Percentiles rank a stretch among this genome's conserved stretches.
Conservation (phyloP, 1,140 invertebrate genomes). For the Eubasilissa regina region DNA sequence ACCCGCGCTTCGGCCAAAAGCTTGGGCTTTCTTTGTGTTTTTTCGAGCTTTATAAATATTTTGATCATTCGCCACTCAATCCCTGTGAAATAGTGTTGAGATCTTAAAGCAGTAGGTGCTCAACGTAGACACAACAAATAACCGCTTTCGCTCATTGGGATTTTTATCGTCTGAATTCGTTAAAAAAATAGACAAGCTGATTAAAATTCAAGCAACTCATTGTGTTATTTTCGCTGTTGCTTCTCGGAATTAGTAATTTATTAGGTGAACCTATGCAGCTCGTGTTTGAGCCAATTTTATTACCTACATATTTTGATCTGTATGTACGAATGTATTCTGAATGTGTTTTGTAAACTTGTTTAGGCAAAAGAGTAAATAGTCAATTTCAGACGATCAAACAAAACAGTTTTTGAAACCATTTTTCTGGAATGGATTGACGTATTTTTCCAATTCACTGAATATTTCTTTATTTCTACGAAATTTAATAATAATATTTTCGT, state of each 20-base stretch:
- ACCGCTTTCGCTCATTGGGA: constrained; percentile 2
- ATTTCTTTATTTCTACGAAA: too few relatives aligned
- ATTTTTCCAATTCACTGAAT: too few relatives aligned
- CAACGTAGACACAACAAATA: constrained; percentile 38
- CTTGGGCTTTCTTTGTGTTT: constrained; percentile 30
- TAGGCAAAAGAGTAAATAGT: too few relatives aligned
- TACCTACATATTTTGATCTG: background rate
- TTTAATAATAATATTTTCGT: too few relatives aligned
- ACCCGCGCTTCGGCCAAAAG: background rate
- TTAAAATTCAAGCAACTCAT: constrained; percentile 25
- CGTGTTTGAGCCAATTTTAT: too few relatives aligned
- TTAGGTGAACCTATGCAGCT: background rate
- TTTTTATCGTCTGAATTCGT: constrained; percentile 33
- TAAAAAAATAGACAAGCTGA: constrained; percentile 16
- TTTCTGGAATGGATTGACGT: too few relatives aligned
- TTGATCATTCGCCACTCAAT: constrained; percentile 40
- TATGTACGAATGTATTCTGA: background rate
- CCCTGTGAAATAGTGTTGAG: constrained; percentile 22
- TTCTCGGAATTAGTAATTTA: constrained; percentile 27
- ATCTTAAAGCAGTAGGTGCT: constrained; percentile 18
- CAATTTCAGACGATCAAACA: too few relatives aligned
- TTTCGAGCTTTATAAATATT: constrained; percentile 39
- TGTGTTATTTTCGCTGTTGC: constrained; percentile 16
- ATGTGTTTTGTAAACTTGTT: background rate
- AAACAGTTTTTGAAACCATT: too few relatives aligned